These are phyloP conservation scores for Brachionus plicatilis DNA, from an alignment of 1,140 invertebrate genomes.

Conservation along the genomic window DNA sequence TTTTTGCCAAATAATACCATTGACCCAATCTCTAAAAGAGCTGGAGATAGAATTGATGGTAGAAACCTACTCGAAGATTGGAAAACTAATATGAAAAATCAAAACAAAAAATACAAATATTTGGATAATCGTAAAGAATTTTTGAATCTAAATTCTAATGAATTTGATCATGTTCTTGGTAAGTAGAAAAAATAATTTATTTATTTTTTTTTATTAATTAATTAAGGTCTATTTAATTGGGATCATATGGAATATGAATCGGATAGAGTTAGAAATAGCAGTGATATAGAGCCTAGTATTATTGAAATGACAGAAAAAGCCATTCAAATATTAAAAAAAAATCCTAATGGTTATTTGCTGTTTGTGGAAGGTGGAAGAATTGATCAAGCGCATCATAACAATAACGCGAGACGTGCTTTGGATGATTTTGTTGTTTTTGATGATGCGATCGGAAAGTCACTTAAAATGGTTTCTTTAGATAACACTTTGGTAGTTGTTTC, in stretches of 20 bases:
- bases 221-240: conserved; percentile 54
- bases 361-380: conserved; percentile 80
- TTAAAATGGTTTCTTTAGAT: not conserved
- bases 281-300: conserved; percentile 61
- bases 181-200: not conserved
- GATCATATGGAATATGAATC: conserved; percentile 71
- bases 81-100: conserved; percentile 14
- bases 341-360: conserved; percentile 76
- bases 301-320: conserved; percentile 79
- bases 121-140: not conserved
- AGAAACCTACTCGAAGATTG: conserved; percentile 26
- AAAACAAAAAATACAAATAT: not conserved
- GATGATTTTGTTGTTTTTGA: conserved; percentile 72
- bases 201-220: not conserved
- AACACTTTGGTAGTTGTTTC: conserved; percentile 84
- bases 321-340: conserved; percentile 71
- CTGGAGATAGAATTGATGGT: conserved; percentile 22
- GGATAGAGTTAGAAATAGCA: conserved; percentile 56
- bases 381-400: conserved; percentile 78
- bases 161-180: conserved; percentile 23
- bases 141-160: not conserved
- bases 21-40: not conserved
- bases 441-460: conserved; percentile 57
- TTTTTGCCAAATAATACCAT: not conserved
- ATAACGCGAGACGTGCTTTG: conserved; percentile 70